Evolutionary conservation across 2,888 invertebrate genomes (phyloP).

Genomic region (Ptilodon capucinus): DNA sequence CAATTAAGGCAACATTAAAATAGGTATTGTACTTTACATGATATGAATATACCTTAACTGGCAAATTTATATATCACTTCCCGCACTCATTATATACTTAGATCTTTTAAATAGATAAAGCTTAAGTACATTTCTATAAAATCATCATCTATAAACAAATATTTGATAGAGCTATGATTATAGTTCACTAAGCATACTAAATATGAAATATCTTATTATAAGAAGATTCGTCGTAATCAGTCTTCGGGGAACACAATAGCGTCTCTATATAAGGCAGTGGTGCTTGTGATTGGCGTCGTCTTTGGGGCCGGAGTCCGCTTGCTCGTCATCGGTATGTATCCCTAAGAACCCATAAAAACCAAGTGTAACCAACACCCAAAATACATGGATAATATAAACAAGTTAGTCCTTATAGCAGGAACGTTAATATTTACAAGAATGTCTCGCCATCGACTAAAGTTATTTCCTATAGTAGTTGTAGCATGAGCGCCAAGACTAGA

Average conservation of each 20-base stretch:
- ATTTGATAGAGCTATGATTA: not conserved
- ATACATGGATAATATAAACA: conserved; percentile 18
- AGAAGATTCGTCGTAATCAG: conserved; percentile 32
- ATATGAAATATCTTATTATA: not conserved
- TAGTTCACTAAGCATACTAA: not conserved
- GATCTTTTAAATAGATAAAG: no score
- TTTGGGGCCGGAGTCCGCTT: conserved; percentile 23
- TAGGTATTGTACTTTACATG: not conserved
- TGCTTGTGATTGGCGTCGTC: conserved; percentile 23
- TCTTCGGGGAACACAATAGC: conserved; percentile 54
- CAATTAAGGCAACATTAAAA: not conserved
- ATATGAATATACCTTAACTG: not conserved
- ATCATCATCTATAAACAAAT: not conserved
- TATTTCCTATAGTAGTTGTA: no score
- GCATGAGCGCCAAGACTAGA: no score
- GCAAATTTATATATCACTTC: not conserved
- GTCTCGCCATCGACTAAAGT: no score
- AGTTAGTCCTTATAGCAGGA: not conserved
- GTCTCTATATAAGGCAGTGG: conserved; percentile 23
- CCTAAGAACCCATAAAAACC: conserved; percentile 50
- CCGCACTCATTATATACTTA: no score
- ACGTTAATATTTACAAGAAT: no score
- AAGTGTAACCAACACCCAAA: conserved; percentile 38
- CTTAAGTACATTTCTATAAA: no score
- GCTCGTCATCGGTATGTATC: conserved; percentile 40